Percentiles rank a stretch among this genome's conserved stretches.
Conservation (phyloP, 2,888 invertebrate genomes). For the Cataglyphis rosenhaueri region DNA sequence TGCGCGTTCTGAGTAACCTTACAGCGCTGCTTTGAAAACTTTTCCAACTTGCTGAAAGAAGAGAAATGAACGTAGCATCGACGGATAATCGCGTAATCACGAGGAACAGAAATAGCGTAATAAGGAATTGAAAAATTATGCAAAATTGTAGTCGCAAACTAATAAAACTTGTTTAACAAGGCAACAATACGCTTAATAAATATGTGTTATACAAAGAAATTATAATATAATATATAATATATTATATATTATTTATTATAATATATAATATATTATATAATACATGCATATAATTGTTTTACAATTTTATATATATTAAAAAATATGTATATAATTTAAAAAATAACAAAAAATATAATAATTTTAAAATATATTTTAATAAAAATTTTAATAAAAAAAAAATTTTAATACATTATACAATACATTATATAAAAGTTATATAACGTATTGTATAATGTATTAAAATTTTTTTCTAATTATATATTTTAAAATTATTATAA, state of each 20-base stretch:
- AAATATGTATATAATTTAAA: too few species aligned
- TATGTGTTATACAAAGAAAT: neutral
- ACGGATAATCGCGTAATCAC: slow-evolving; percentile 21
- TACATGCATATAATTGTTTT: neutral
- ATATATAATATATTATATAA: neutral
- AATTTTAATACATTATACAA: neutral
- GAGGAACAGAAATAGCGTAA: slow-evolving; percentile 4
- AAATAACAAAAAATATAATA: neutral
- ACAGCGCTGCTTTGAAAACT: slow-evolving; percentile 41
- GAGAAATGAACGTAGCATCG: slow-evolving; percentile 35
- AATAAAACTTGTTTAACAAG: neutral
- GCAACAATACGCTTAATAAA: neutral
- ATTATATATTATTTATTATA: neutral
- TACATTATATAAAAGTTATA: too few species aligned
- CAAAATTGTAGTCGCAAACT: neutral
- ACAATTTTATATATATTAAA: too few species aligned
- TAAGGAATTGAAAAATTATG: slow-evolving; percentile 24
- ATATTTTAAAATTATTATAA: neutral
- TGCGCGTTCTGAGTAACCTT: slow-evolving; percentile 31
- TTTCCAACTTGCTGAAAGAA: slow-evolving; percentile 28
- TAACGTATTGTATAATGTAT: neutral
- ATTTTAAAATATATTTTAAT: neutral
- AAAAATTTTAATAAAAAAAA: neutral
- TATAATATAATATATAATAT: neutral
- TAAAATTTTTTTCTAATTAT: neutral